These are phyloP conservation scores for Xylocopa sonorina DNA, from an alignment of 1,140 invertebrate species.

Conservation along the genomic window DNA sequence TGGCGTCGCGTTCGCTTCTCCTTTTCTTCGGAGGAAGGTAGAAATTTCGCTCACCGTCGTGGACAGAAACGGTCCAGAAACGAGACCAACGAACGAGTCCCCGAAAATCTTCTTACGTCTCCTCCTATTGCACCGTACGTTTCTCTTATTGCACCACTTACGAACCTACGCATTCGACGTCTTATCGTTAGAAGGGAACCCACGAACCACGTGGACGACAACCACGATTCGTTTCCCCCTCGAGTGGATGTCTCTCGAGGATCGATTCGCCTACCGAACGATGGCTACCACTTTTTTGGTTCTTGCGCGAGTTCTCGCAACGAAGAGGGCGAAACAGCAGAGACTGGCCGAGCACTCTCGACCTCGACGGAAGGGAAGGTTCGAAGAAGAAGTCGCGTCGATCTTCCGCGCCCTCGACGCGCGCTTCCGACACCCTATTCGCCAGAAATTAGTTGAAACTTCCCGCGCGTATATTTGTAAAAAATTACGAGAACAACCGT, in stretches of 20 bases:
- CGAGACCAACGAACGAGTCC: neutral
- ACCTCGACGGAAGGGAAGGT: conserved; percentile 15
- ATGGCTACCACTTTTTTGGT: neutral
- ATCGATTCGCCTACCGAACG: neutral
- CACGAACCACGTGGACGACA: neutral
- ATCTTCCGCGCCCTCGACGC: too few species aligned
- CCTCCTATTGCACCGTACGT: neutral
- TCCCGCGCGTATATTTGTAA: conserved; percentile 2
- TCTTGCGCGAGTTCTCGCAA: neutral
- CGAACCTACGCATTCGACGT: neutral
- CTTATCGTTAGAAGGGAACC: neutral
- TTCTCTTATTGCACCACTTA: conserved; percentile 1
- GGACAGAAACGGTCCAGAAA: neutral
- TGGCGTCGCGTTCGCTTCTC: conserved; percentile 2
- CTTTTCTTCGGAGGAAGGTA: neutral
- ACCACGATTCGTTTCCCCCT: neutral
- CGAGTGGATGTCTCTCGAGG: neutral
- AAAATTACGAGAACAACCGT: too few species aligned
- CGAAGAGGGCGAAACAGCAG: neutral
- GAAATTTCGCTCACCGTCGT: conserved; percentile 1
- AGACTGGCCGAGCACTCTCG: too few species aligned
- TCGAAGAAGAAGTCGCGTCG: conserved; percentile 48
- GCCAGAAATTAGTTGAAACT: conserved; percentile 22
- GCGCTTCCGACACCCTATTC: conserved; percentile 6
- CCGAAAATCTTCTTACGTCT: too few species aligned